phyloP scores from a whole-genome alignment of 2,113 vertebrate species.

The Seriola aureovittata region DNA sequence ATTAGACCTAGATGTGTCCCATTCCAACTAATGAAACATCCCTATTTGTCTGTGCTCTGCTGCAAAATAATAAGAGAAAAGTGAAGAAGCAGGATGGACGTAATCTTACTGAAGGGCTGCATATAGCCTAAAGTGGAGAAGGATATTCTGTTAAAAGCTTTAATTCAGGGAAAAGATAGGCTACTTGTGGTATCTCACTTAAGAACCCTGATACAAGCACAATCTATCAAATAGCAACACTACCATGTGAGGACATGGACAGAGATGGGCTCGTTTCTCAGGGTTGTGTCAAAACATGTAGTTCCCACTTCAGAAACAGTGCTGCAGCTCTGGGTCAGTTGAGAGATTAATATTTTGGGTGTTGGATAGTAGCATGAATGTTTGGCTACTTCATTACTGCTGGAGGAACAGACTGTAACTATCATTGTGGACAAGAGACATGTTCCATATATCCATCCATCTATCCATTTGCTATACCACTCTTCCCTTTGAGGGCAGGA shows the following conservation, averaged over 20 bases:
- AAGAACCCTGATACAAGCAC: slow-evolving; percentile 52
- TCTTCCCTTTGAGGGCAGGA: background rate
- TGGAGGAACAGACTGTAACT: slow-evolving; percentile 31
- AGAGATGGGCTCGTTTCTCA: slow-evolving; percentile 22
- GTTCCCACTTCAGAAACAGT: slow-evolving; percentile 32
- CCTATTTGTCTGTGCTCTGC: background rate
- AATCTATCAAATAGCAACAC: slow-evolving; percentile 49
- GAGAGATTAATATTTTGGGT: slow-evolving; percentile 40
- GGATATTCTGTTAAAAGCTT: slow-evolving; percentile 41
- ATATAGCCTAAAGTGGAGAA: slow-evolving; percentile 18
- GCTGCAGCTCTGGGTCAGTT: slow-evolving; percentile 31
- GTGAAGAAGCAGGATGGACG: background rate
- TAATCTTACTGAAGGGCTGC: slow-evolving; percentile 34
- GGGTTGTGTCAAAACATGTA: slow-evolving; percentile 11
- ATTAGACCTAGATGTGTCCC: slow-evolving; percentile 5
- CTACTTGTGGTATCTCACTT: slow-evolving; percentile 46
- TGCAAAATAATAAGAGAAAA: background rate
- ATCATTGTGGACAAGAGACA: slow-evolving; percentile 30
- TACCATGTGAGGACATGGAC: background rate
- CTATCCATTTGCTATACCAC: background rate
- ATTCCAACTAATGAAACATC: slow-evolving; percentile 7
- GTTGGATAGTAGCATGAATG: slow-evolving; percentile 26
- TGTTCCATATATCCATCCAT: background rate
- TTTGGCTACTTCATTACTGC: slow-evolving; percentile 21
- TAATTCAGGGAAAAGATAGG: slow-evolving; percentile 27